phyloP scores from a whole-genome alignment of 2,797 vertebrate genomes.

The Parauchenoglanis punctatus region DNA sequence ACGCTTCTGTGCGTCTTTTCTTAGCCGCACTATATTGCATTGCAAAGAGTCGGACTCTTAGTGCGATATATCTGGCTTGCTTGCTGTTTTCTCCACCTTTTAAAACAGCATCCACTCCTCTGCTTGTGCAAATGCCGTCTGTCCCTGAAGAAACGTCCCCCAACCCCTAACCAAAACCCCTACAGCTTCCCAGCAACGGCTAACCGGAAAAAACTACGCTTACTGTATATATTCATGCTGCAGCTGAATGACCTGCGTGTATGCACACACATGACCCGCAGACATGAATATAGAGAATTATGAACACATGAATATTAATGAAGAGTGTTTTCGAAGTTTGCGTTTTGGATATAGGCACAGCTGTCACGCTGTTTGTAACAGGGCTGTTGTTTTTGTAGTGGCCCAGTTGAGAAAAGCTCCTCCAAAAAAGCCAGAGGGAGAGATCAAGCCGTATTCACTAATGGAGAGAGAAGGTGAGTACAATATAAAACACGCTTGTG shows the following conservation, averaged over 20 bases:
- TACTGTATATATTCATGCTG: slow-evolving; percentile 22
- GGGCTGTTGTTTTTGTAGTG: slow-evolving; percentile 59
- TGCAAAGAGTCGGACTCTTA: neutral
- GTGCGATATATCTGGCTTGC: slow-evolving; percentile 8
- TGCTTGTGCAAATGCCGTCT: slow-evolving; percentile 17
- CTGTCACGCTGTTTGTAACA: neutral
- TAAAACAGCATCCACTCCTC: slow-evolving; percentile 8
- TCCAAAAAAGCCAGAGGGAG: slow-evolving; percentile 84
- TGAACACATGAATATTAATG: slow-evolving; percentile 22
- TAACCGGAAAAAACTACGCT: neutral
- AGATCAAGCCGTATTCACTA: slow-evolving; percentile 91
- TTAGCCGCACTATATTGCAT: neutral
- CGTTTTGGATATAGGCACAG: neutral
- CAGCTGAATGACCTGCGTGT: slow-evolving; percentile 23
- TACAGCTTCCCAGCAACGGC: slow-evolving; percentile 7
- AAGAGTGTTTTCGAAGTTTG: neutral
- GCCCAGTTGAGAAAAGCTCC: slow-evolving; percentile 77
- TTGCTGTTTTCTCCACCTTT: slow-evolving; percentile 11
- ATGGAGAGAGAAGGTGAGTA: slow-evolving; percentile 88
- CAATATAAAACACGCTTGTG: neutral
- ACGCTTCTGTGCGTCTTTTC: neutral
- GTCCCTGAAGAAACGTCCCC: neutral
- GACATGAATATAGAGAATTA: slow-evolving; percentile 24
- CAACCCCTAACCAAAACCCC: slow-evolving; percentile 36
- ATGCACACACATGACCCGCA: neutral